Conservation (phyloP, 2,888 invertebrate species). For the Euphydryas editha region DNA sequence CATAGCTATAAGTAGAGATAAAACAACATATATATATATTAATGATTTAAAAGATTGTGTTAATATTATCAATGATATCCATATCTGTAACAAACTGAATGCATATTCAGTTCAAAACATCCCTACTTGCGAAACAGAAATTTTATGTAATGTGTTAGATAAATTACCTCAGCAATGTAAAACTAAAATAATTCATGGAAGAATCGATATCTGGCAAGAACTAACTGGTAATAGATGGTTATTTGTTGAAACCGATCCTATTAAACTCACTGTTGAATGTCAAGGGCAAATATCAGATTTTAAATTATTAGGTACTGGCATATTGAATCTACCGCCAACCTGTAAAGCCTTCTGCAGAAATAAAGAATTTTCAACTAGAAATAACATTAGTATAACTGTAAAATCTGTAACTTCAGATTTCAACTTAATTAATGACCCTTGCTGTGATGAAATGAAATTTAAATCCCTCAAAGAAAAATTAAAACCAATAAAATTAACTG, state of each 20-base stretch:
- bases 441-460: constrained; percentile 3
- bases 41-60: neutral
- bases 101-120: neutral
- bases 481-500: no score
- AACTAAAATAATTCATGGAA: constrained; percentile 6
- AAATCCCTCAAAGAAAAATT: neutral
- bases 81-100: constrained; percentile 1
- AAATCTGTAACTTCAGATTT: neutral
- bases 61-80: neutral
- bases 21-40: neutral
- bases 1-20: no score
- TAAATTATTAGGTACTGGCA: constrained; percentile 1
- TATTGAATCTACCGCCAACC: neutral
- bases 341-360: neutral
- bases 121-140: neutral
- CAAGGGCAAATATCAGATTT: constrained; percentile 5
- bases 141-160: neutral
- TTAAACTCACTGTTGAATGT: constrained; percentile 8
- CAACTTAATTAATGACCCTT: neutral
- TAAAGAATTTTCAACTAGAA: neutral
- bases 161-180: constrained; percentile 16
- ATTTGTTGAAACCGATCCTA: constrained; percentile 16
- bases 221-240: constrained; percentile 16
- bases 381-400: neutral
- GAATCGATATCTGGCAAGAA: constrained; percentile 22